Evolutionary conservation across 2,797 vertebrate species (phyloP), one percentile per base, ranked within the genome.

Genomic region (Amniataba percoides): DNA sequence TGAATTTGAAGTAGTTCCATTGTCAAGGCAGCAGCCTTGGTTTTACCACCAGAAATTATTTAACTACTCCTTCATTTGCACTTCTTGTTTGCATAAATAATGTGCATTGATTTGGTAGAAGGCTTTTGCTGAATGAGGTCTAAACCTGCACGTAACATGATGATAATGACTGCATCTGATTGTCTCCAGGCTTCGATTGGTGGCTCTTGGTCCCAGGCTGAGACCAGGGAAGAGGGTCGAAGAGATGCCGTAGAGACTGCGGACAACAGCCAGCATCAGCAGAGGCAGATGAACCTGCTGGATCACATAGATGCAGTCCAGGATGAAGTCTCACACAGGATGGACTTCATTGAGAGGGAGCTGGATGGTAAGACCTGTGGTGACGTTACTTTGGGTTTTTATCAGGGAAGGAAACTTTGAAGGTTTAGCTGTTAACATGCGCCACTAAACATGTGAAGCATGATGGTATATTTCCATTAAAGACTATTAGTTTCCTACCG

Each of bases 331-430:
- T 97, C 96, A 0, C 96, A 97, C 83, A 95, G 98, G 82, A 99
- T 99, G 98, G 98, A 99, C 95, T 98, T 97, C 93, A 98, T 99
- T 62, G 97, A 99, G 92, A 96, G 96, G 81, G 97, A 99, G 81
- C 90, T 99, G 61, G 97, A 99, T 31, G 97, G 97, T 99, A 94
- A 92, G 92, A 11, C 43, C 39, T 15, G 3, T 15, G 1, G 8
- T 34, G 5, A 9, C 48, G 3, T 6, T 11, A 31, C 3, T 21
- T 23, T 52, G 19, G 58, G 10, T 56, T 7, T 46, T 62, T 4
- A 34, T 14, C 23, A 51, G 14, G 21, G 2, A 6, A 15, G 19
- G 18, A 56, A 18, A 43, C 19, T 10, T 46, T 25, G 18, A 36
- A 10, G 8, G 3, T 21, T 55, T 5, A 8, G 43, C 23, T 42